phyloP scores from a whole-genome alignment of 2,888 invertebrate species.

The Lacanobia oleracea region DNA sequence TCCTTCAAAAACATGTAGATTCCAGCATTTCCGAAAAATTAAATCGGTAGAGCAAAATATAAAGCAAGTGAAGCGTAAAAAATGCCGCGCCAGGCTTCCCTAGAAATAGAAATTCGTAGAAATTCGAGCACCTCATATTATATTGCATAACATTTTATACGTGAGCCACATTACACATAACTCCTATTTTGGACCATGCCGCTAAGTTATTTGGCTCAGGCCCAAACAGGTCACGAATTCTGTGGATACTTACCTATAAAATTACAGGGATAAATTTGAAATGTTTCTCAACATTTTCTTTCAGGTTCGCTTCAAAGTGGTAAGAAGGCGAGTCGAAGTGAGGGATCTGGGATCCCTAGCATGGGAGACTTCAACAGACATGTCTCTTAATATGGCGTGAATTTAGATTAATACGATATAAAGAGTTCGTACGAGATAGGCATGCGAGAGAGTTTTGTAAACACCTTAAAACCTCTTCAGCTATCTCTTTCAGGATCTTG shows the following conservation, averaged over 20 bases:
- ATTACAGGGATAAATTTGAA: not conserved
- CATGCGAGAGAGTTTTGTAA: not conserved
- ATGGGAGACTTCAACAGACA: too few species aligned
- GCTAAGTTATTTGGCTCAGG: constrained; percentile 52
- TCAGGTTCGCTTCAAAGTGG: too few species aligned
- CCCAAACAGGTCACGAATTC: constrained; percentile 46
- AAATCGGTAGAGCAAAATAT: constrained; percentile 9
- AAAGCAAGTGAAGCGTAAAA: constrained; percentile 21
- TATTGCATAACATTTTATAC: constrained; percentile 54
- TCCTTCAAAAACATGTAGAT: too few species aligned
- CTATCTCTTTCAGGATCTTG: too few species aligned
- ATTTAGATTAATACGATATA: too few species aligned
- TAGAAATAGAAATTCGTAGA: constrained; percentile 25
- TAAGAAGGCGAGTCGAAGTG: too few species aligned
- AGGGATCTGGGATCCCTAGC: too few species aligned
- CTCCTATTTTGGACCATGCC: constrained; percentile 33
- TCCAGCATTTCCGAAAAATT: not conserved
- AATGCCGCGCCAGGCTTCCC: not conserved
- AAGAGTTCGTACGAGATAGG: not conserved
- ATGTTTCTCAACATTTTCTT: constrained; percentile 1
- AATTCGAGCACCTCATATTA: constrained; percentile 27
- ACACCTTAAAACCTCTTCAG: not conserved
- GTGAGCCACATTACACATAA: constrained; percentile 23
- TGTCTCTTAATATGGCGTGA: too few species aligned
- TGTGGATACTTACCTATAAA: constrained; percentile 17